Percentiles rank a stretch among this genome's conserved stretches.
phyloP scores from a whole-genome alignment of 2,113 vertebrate genomes.

The Pelvicachromis taeniatus region DNA sequence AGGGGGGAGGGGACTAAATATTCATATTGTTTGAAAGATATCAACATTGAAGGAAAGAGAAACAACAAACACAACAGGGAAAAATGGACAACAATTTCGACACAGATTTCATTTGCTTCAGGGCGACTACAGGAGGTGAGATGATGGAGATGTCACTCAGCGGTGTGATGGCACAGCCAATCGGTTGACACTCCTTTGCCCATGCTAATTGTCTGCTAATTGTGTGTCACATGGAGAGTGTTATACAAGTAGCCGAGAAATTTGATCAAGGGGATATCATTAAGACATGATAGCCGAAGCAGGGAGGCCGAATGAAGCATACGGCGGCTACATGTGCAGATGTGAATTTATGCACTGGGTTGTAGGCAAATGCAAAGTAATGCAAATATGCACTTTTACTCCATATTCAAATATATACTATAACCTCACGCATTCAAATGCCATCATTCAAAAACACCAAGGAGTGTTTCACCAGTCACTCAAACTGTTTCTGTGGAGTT shows the following conservation, averaged over 20 bases:
- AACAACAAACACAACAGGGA: background rate
- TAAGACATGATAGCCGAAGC: constrained; percentile 31
- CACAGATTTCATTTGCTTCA: background rate
- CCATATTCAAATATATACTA: background rate
- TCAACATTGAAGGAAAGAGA: background rate
- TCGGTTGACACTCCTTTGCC: constrained; percentile 55
- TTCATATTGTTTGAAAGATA: background rate
- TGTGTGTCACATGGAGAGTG: constrained; percentile 50
- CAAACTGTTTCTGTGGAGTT: constrained; percentile 10
- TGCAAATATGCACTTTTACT: background rate
- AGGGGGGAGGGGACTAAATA: fast-evolving
- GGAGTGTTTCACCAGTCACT: constrained; percentile 1
- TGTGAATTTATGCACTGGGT: background rate
- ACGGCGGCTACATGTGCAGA: background rate
- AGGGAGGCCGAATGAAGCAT: background rate
- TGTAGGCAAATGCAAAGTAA: background rate
- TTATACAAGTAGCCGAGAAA: constrained; percentile 57
- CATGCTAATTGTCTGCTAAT: constrained; percentile 62
- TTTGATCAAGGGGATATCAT: constrained; percentile 54
- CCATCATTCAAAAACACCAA: background rate
- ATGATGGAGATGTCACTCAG: constrained; percentile 61
- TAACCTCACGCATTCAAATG: background rate
- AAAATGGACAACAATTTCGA: background rate
- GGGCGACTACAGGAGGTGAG: background rate
- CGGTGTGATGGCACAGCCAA: constrained; percentile 45